Evolutionary conservation across 1,140 invertebrate genomes (phyloP).

Genomic region (Zaprionus capensis): DNA sequence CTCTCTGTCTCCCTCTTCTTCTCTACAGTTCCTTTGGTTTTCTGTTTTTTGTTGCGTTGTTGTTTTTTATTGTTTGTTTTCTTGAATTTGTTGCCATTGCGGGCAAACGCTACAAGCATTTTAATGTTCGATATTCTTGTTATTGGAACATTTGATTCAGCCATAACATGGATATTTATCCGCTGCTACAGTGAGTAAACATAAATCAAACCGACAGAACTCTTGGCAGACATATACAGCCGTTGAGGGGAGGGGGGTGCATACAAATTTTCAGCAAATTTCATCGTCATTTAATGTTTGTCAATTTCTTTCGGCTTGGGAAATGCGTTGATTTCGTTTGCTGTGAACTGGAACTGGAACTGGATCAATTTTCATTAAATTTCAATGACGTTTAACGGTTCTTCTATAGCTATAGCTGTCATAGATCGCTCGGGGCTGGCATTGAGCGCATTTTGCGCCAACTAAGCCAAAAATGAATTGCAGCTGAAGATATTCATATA

Average conservation of each 20-base stretch:
- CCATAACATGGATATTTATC: constrained; percentile 41
- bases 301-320: not conserved
- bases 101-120: constrained; percentile 30
- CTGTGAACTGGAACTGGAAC: not conserved
- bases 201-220: constrained; percentile 5
- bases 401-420: not conserved
- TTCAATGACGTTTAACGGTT: constrained; percentile 15
- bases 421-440: constrained; percentile 6
- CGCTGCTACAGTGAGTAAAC: not conserved
- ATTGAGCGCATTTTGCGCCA: constrained; percentile 35
- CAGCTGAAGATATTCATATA: constrained; percentile 10
- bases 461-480: constrained; percentile 36
- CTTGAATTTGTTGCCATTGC: constrained; percentile 45
- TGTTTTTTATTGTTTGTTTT: constrained; percentile 30
- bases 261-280: not conserved
- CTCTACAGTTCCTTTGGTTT: not conserved
- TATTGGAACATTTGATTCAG: constrained; percentile 66
- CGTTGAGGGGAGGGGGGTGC: no score
- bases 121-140: constrained; percentile 58
- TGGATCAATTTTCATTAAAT: constrained; percentile 13
- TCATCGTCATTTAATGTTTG: constrained; percentile 2
- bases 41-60: constrained; percentile 6
- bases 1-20: no score
- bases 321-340: not conserved
- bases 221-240: not conserved